Conservation (phyloP, 2,113 vertebrate genomes). For the Planiliza haematocheilus region DNA sequence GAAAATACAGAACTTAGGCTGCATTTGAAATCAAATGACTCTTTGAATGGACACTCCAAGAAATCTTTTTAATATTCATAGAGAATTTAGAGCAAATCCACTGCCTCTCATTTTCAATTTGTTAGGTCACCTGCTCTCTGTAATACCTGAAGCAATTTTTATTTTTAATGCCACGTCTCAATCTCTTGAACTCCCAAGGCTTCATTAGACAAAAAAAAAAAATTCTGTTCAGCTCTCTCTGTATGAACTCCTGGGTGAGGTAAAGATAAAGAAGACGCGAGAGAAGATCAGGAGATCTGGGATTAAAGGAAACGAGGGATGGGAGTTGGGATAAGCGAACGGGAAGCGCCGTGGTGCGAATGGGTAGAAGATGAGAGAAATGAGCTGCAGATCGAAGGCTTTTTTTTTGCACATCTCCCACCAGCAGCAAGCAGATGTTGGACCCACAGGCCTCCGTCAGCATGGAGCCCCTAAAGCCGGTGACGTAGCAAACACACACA, state of each 20-base stretch:
- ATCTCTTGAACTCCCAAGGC: background rate
- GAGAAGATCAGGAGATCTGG: background rate
- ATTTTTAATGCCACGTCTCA: conserved; percentile 20
- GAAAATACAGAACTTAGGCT: conserved; percentile 4
- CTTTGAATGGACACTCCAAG: background rate
- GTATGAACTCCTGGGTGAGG: background rate
- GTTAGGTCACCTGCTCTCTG: conserved; percentile 20
- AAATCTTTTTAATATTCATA: conserved; percentile 26
- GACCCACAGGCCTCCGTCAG: conserved; percentile 61
- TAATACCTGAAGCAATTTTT: conserved; percentile 8
- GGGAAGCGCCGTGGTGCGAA: conserved; percentile 11
- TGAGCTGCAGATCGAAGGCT: conserved; percentile 11
- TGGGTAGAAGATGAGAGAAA: conserved; percentile 48
- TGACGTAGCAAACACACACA: conserved; percentile 31
- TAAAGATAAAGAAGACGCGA: conserved; percentile 5
- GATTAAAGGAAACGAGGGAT: conserved; percentile 11
- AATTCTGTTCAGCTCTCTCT: background rate
- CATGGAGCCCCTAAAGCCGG: conserved; percentile 54
- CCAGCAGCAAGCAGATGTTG: conserved; percentile 76
- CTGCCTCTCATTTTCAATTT: conserved; percentile 10
- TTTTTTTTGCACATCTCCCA: conserved; percentile 37
- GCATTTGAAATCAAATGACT: conserved; percentile 5
- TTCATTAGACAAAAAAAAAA: conserved; percentile 22
- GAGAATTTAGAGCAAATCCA: conserved; percentile 28
- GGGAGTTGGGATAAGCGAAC: background rate